A percentile compares a stretch with the other conserved stretches of the same genome.
These are phyloP conservation scores for Tetragonula clypearis DNA, from an alignment of 1,140 invertebrate species.

Conservation along the genomic window DNA sequence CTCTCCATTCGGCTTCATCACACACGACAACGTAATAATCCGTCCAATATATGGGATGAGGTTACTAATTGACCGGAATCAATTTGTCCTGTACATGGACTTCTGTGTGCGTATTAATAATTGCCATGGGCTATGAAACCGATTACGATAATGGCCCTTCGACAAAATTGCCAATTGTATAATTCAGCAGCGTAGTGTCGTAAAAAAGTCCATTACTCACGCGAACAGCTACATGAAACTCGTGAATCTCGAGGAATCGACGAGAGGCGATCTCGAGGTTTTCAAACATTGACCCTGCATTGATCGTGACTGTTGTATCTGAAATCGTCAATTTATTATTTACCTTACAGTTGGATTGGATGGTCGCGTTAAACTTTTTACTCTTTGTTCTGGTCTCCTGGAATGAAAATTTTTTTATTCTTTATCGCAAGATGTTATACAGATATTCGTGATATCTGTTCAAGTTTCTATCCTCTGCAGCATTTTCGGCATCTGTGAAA, in stretches of 20 bases:
- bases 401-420: no score
- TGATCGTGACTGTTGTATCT: no score
- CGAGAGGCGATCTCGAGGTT: not conserved
- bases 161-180: constrained; percentile 4
- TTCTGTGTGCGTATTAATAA: constrained; percentile 41
- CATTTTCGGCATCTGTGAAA: not conserved
- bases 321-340: not conserved
- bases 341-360: not conserved
- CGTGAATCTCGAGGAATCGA: no score
- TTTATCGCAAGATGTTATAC: no score
- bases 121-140: constrained; percentile 1
- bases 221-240: no score
- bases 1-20: constrained; percentile 16
- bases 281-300: not conserved
- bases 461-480: not conserved
- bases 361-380: not conserved
- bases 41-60: constrained; percentile 23
- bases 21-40: constrained; percentile 33
- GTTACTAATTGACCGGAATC: constrained; percentile 43
- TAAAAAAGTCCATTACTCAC: not conserved
- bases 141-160: constrained; percentile 32
- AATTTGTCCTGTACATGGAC: constrained; percentile 36
- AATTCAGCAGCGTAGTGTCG: not conserved
- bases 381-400: no score
- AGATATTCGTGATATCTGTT: not conserved